Percentiles rank a stretch among this genome's conserved stretches.
phyloP scores from a whole-genome alignment of 2,797 vertebrate genomes.

The Tenualosa thibaudeaui region DNA sequence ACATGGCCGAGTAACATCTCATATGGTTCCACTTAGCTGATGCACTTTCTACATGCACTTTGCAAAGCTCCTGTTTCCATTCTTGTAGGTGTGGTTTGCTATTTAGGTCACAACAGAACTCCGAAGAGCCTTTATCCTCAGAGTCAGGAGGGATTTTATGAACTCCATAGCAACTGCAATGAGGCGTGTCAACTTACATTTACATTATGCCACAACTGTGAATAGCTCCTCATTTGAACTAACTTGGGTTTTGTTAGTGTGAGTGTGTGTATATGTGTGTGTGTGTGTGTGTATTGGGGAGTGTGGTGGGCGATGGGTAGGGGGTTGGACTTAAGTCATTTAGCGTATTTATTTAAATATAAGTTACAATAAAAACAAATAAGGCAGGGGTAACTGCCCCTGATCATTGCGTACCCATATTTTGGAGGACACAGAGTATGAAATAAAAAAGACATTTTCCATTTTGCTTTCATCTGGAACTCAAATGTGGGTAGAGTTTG shows the following conservation, averaged over 20 bases:
- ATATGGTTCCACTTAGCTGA: conserved; percentile 80
- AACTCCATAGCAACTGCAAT: conserved; percentile 66
- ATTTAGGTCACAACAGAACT: conserved; percentile 75
- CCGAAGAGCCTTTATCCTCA: conserved; percentile 62
- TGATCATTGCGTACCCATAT: background rate
- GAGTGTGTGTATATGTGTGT: too few species aligned
- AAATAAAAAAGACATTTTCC: background rate
- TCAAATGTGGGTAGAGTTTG: background rate
- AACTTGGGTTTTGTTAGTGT: conserved; percentile 12
- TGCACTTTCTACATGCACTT: conserved; percentile 67
- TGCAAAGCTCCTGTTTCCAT: conserved; percentile 73
- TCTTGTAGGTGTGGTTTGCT: conserved; percentile 71
- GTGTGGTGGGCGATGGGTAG: too few species aligned
- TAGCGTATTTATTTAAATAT: background rate
- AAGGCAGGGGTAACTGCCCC: background rate
- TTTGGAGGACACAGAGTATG: background rate
- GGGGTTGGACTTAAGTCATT: conserved; percentile 20
- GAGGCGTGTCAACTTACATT: conserved; percentile 58
- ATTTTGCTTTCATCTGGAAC: background rate
- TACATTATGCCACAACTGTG: conserved; percentile 50
- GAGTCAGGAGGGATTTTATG: conserved; percentile 58
- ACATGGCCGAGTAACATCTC: conserved; percentile 55
- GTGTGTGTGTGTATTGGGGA: too few species aligned
- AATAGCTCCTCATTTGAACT: conserved; percentile 44
- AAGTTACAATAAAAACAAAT: background rate